Evolutionary conservation across 2,888 invertebrate genomes (phyloP).

Genomic region (Heteromurus nitidus): DNA sequence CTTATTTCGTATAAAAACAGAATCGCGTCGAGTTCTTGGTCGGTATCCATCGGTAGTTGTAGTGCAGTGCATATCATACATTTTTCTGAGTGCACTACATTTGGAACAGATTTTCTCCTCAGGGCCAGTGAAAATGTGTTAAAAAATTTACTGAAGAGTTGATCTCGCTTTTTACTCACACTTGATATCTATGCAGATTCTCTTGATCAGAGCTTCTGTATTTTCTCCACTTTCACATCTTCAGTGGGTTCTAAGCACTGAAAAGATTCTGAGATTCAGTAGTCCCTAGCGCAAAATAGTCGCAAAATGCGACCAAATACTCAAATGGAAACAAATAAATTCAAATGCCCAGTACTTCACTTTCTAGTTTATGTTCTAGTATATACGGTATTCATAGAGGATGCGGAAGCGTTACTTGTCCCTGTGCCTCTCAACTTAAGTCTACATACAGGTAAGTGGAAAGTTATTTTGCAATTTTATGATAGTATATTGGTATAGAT

Average conservation of each 20-base stretch:
- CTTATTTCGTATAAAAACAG: slow-evolving; percentile 37
- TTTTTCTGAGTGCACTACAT: background rate
- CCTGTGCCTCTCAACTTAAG: slow-evolving; percentile 62
- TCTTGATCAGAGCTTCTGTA: no score
- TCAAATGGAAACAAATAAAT: slow-evolving; percentile 41
- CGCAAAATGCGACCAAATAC: slow-evolving; percentile 13
- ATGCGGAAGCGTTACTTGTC: slow-evolving; percentile 49
- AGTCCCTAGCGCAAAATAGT: background rate
- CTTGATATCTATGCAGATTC: background rate
- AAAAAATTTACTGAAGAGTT: background rate
- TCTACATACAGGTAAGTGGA: slow-evolving; percentile 50
- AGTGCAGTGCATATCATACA: slow-evolving; percentile 14
- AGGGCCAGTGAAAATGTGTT: background rate
- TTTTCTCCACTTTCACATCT: background rate
- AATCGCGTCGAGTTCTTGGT: slow-evolving; percentile 32
- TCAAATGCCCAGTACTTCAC: slow-evolving; percentile 42
- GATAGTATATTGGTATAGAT: no score
- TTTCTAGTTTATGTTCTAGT: slow-evolving; percentile 40
- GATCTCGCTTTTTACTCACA: background rate
- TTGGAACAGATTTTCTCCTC: slow-evolving; percentile 6
- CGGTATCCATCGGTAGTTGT: slow-evolving; percentile 45
- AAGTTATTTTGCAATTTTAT: no score
- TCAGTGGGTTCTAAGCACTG: background rate
- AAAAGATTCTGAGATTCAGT: background rate
- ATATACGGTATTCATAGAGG: slow-evolving; percentile 21